Percentiles rank a stretch among this genome's conserved stretches.
These are phyloP conservation scores for Holocentrus rufus DNA, from an alignment of 2,797 vertebrate species.

Conservation along the genomic window DNA sequence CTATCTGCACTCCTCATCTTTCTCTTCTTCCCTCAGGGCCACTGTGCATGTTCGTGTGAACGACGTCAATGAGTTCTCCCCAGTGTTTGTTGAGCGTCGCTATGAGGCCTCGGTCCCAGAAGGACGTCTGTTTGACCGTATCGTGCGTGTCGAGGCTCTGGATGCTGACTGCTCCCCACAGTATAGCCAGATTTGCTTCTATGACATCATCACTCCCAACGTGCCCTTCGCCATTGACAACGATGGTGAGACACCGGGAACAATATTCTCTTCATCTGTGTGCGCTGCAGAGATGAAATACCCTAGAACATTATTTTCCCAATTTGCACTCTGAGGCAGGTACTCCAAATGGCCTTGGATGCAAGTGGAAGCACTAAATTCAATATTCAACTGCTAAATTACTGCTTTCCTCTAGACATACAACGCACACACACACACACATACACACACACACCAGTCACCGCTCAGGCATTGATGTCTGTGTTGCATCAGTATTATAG, in stretches of 20 bases:
- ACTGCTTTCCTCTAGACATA: slow-evolving; percentile 37
- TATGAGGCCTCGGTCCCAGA: slow-evolving; percentile 94
- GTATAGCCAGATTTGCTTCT: slow-evolving; percentile 99
- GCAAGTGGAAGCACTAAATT: slow-evolving; percentile 28
- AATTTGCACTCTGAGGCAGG: slow-evolving; percentile 8
- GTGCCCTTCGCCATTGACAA: slow-evolving; percentile 98
- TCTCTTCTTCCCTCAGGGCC: slow-evolving; percentile 81
- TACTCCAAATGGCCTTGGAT: slow-evolving; percentile 1
- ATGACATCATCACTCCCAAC: slow-evolving; percentile 97
- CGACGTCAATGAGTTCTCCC: slow-evolving; percentile 98
- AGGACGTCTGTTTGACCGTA: slow-evolving; percentile 93
- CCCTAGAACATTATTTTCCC: slow-evolving; percentile 10
- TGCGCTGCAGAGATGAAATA: slow-evolving; percentile 19
- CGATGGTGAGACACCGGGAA: slow-evolving; percentile 84
- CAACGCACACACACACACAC: slow-evolving; percentile 2
- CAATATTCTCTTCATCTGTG: slow-evolving; percentile 10
- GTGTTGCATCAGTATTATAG: slow-evolving; percentile 25
- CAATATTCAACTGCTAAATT: slow-evolving; percentile 40
- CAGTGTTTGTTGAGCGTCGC: slow-evolving; percentile 93
- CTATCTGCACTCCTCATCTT: background rate
- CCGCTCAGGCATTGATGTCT: slow-evolving; percentile 43
- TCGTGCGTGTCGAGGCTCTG: slow-evolving; percentile 94
- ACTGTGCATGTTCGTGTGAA: slow-evolving; percentile 97
- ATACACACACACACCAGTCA: slow-evolving; percentile 12
- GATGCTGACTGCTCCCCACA: slow-evolving; percentile 98